Evolutionary conservation across 2,888 invertebrate genomes (phyloP).

Genomic region (Frankliniella intonsa): DNA sequence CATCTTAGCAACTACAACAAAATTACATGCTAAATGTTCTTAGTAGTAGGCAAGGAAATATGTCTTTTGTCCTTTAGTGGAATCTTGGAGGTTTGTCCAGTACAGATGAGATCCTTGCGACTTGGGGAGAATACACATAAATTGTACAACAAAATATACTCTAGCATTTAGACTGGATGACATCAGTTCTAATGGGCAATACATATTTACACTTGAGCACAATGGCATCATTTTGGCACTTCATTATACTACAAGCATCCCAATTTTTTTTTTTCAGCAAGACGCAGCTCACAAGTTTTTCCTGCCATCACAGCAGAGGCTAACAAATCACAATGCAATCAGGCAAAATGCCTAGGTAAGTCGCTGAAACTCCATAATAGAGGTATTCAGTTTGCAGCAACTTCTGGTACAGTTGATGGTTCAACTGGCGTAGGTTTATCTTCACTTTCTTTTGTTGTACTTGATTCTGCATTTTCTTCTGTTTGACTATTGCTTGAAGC

Average conservation of each 20-base stretch:
- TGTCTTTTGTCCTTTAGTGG: constrained; percentile 21
- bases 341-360: background rate
- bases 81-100: constrained; percentile 20
- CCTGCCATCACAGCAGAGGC: constrained; percentile 19
- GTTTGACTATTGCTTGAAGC: background rate
- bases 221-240: constrained; percentile 25
- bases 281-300: background rate
- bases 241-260: constrained; percentile 11
- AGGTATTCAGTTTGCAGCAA: background rate
- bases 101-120: constrained; percentile 16
- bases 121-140: background rate
- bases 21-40: constrained; percentile 5
- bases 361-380: background rate
- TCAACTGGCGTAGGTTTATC: background rate
- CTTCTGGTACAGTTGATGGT: background rate
- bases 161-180: constrained; percentile 15
- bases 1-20: constrained; percentile 22
- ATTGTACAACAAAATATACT: constrained; percentile 21
- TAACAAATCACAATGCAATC: constrained; percentile 12
- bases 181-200: constrained; percentile 10
- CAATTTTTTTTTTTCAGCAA: background rate
- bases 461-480: background rate
- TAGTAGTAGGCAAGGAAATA: constrained; percentile 20
- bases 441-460: background rate
- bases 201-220: constrained; percentile 20